Evolutionary conservation across 2,797 vertebrate species (phyloP).

Genomic region (Spondyliosoma cantharus): DNA sequence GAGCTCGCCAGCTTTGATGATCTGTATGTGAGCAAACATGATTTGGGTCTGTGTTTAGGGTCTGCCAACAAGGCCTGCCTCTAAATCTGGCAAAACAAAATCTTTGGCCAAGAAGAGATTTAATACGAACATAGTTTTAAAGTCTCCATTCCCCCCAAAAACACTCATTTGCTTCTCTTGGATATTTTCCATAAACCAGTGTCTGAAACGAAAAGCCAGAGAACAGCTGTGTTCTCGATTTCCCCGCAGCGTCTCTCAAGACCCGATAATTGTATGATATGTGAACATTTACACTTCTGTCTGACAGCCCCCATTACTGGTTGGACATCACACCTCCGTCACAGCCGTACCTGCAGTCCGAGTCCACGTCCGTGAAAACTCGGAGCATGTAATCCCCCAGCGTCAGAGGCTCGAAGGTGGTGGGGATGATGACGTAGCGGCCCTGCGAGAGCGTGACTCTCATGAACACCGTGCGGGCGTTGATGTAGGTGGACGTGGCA

Average conservation of each 20-base stretch:
- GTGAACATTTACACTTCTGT: constrained; percentile 9
- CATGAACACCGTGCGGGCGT: constrained; percentile 89
- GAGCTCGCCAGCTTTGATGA: constrained; percentile 12
- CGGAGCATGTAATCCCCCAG: constrained; percentile 89
- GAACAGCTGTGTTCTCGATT: background rate
- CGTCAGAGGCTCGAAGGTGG: constrained; percentile 85
- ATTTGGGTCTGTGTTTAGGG: background rate
- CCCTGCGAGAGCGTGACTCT: constrained; percentile 84
- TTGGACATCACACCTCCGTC: background rate
- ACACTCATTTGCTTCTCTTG: constrained; percentile 43
- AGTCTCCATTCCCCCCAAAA: constrained; percentile 21
- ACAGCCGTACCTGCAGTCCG: constrained; percentile 84
- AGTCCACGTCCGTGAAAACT: constrained; percentile 89
- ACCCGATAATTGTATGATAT: constrained; percentile 12
- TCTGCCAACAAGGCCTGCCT: constrained; percentile 13
- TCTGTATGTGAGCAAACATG: background rate
- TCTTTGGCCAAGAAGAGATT: constrained; percentile 51
- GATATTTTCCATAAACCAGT: constrained; percentile 12
- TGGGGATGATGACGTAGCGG: constrained; percentile 91
- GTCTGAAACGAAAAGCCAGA: constrained; percentile 19
- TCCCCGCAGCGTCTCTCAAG: background rate
- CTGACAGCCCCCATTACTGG: background rate
- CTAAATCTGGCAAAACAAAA: constrained; percentile 22
- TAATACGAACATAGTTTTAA: constrained; percentile 14
- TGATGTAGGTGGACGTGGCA: constrained; percentile 87